Evolutionary conservation across 2,113 vertebrate species (phyloP), one percentile per base, ranked within the genome.

Genomic region (Mormoops blainvillei): DNA sequence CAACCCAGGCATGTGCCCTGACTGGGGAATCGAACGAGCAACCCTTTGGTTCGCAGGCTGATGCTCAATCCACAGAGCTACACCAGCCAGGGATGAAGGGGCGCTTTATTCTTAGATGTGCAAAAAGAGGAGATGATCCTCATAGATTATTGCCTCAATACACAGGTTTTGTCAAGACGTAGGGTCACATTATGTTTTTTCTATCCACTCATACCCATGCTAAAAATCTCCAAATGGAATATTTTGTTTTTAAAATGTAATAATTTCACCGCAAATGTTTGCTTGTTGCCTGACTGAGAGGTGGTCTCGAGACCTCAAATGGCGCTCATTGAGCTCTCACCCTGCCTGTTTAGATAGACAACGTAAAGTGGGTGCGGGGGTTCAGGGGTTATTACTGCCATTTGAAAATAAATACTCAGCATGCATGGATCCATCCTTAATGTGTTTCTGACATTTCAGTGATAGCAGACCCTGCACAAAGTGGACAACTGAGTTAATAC

Each of bases 381-480:
- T 61, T 43, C 7, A 12, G 67, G 81, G 76, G 52, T 70, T 63
- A 2, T 43, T 12, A 10, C 36, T 65, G 45, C 91, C 85, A 0
- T 74, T 63, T 48, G 50, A 73, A 96, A 83, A 58, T 43, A 56
- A 58, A 58, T 58, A 58, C 87, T 85, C 73, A 70, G 83, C 91
- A 91, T 36, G 15, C 8, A 83, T 96, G 92, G 97, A 92, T 94
- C 96, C 95, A 97, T 96, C 94, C 97, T 97, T 96, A 98, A 95
- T 96, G 92, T 97, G 97, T 89, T 97, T 97, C 93, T 98, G 86
- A 97, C 97, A 96, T 97, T 97, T 97, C 97, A 95, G 97, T n/a
- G 96, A 91, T 94, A 97, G 96, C 98, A 98, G 96, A 97, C 90
- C 94, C 65, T 97, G 97, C 95, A 89, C 97, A 98, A 92, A 97